These are phyloP conservation scores for Hemitrygon akajei DNA, from an alignment of 2,797 vertebrate species.

Conservation along the genomic window DNA sequence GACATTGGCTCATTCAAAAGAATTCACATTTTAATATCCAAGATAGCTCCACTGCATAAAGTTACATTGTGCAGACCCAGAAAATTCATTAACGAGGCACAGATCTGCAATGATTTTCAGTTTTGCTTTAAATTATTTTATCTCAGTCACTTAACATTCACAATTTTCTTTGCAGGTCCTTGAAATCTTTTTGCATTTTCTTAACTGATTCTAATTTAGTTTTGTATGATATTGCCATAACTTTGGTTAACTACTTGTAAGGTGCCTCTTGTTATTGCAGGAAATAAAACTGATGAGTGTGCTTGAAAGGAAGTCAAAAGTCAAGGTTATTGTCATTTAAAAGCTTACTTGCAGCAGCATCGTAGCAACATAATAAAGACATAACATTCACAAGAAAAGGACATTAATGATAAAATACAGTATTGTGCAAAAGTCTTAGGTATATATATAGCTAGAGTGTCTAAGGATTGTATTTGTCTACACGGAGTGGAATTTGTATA, in stretches of 20 bases:
- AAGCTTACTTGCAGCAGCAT: too few relatives aligned
- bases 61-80: not conserved
- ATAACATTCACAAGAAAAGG: too few relatives aligned
- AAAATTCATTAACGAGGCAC: not conserved
- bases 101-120: not conserved
- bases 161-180: not conserved
- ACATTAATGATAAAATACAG: too few relatives aligned
- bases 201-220: not conserved
- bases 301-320: too few relatives aligned
- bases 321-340: too few relatives aligned
- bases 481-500: too few relatives aligned
- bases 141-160: not conserved
- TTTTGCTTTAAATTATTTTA: not conserved
- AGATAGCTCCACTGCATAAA: not conserved
- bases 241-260: not conserved
- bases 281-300: too few relatives aligned
- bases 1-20: too few relatives aligned
- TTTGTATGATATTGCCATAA: not conserved
- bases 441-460: too few relatives aligned
- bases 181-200: not conserved
- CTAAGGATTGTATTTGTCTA: too few relatives aligned
- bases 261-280: not conserved
- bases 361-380: too few relatives aligned
- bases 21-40: not conserved
- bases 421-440: too few relatives aligned